Base-by-base conservation (phyloP, 2,113 vertebrate species). In the Nettapus auritus region DNA sequence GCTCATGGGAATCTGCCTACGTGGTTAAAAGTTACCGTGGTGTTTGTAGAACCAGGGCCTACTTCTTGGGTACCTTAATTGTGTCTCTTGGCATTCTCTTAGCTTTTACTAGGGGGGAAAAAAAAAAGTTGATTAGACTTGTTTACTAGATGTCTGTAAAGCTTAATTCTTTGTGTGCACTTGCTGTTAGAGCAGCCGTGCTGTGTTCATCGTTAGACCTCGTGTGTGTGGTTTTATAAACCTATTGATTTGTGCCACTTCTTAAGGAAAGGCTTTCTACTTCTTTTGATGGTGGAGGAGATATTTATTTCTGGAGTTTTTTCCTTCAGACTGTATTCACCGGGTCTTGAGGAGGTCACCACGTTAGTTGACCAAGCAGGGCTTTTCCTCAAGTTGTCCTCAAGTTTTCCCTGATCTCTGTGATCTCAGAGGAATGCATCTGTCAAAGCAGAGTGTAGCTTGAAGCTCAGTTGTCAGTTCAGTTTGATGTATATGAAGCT, bases 401-500 rank as follows among this genome's bases (percentile, higher is more conserved):
- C 38, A 40, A 18, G 28, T 42, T 64, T 66, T 36, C 53, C 60
- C 36, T 64, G 60, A 36, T 38, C 36, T 55, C 28, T 63, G 36
- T 74, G 85, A 79, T 92, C n/a, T 69, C 3, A 6, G 40, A 90
- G 81, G 83, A 95, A 82, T 92, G 62, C 70, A 62, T 31, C 74
- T 90, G 92, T 94, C 73, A 84, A 88, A 86, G 76, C 40, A 88
- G 38, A 93, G 66, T n/a, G 7, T 25, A 57, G 57, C 26, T 40
- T 90, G 48, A 91, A 91, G 86, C 88, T 90, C 55, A 78, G 80
- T 25, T 88, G 90, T 88, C 69, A 1, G 62, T 68, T 95, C 81
- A 76, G 0, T 1, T 68, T 38, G 62, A 76, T 6, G 21, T 6
- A 44, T 83, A 52, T 64, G 29, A 77, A 52, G 38, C 68, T 86